A percentile compares a stretch with the other conserved stretches of the same genome.
These are phyloP conservation scores for Tetanocera ferruginea DNA, from an alignment of 2,888 invertebrate genomes.

Conservation along the genomic window DNA sequence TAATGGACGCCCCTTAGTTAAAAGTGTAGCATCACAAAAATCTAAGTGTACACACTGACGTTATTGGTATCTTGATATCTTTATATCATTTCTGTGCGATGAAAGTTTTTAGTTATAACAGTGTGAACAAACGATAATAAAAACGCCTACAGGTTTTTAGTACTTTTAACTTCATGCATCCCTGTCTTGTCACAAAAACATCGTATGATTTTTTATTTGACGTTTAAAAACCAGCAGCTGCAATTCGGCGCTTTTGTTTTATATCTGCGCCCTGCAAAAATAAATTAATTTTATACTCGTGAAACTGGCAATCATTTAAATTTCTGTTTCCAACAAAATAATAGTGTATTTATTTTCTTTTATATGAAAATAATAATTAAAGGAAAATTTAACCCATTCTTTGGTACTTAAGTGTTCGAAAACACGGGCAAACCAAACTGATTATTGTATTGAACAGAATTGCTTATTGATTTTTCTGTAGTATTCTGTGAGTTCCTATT, in stretches of 20 bases:
- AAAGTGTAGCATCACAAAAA: too few relatives aligned
- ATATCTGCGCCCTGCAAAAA: too few relatives aligned
- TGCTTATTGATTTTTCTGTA: conserved; percentile 1
- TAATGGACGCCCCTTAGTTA: too few relatives aligned
- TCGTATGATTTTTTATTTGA: conserved; percentile 12
- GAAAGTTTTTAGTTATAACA: not conserved
- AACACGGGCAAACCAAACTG: not conserved
- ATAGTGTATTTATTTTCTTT: not conserved
- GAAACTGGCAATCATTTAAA: not conserved
- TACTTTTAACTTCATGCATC: not conserved
- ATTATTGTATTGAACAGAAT: not conserved
- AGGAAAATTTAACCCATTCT: too few relatives aligned
- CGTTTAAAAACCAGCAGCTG: not conserved
- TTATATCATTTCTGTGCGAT: too few relatives aligned
- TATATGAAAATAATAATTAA: not conserved
- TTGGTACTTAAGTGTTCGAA: too few relatives aligned
- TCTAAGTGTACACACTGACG: too few relatives aligned
- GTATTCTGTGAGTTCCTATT: not conserved
- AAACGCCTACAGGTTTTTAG: not conserved
- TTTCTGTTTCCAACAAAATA: not conserved
- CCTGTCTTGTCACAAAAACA: not conserved
- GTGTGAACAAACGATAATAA: not conserved
- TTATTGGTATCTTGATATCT: too few relatives aligned
- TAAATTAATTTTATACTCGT: too few relatives aligned
- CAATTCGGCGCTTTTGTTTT: too few relatives aligned